Base-by-base conservation (phyloP, 2,797 vertebrate species). In the Paedocypris micromegethes region DNA sequence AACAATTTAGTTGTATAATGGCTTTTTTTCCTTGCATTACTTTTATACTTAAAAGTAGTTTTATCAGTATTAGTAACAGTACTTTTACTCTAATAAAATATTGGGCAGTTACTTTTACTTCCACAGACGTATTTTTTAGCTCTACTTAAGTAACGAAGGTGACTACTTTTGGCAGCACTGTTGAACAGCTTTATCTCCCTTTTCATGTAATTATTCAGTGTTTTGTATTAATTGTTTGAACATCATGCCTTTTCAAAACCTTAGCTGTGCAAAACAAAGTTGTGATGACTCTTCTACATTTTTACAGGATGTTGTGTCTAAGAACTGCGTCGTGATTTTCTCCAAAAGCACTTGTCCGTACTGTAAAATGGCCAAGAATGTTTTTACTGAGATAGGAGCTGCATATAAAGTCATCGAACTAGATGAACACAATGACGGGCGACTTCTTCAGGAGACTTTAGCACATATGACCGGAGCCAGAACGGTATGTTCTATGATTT, bases 241-340 rank as follows among this genome's bases (percentile, higher is more conserved):
- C 43, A n/a, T 41, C 2, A 9, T 5, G 9, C 37, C n/a, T 23
- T 44, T 0, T 45, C 23, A 23, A 23, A 23, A 23, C 23, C 23
- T 23, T 23, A 43, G 2, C 9, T 42, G 6, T 61, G 9, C 5
- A 45, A 2, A 23, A 63, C 1, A 7, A 40, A 38, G 53, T 4
- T 9, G 5, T 8, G 6, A 51, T 48, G 8, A 47, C 41, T 8
- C 40, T 64, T 62, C 42, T 62, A 3, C 5, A 60, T 40, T 7
- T 79, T 38, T 81, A 66, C 82, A 98, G 97, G 91, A 97, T 46
- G 78, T 91, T 43, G 88, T 98, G 84, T 88, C 94, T 54, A 82
- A 87, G 66, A 95, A 98, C 82, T 98, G 94, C 38, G 92, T 99
- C 5, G 96, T 98, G 77, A 97, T 99, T 83, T 99, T 98, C 88